These are phyloP conservation scores for Calephelis nemesis DNA, from an alignment of 1,140 invertebrate genomes.

Conservation along the genomic window DNA sequence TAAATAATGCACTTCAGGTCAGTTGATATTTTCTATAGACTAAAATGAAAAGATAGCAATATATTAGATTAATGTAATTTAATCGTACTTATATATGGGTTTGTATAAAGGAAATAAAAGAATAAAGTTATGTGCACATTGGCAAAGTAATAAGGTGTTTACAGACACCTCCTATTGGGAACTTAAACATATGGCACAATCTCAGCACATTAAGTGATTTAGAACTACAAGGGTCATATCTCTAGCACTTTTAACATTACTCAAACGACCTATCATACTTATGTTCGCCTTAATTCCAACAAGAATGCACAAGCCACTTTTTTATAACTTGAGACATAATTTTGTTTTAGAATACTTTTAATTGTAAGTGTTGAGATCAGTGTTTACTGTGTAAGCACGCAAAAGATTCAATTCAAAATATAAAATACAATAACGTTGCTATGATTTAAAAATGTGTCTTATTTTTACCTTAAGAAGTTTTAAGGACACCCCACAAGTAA, in stretches of 20 bases:
- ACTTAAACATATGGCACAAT: conserved; percentile 63
- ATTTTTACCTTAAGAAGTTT: conserved; percentile 20
- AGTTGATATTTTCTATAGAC: conserved; percentile 72
- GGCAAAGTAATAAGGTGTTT: conserved; percentile 59
- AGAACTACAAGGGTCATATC: conserved; percentile 56
- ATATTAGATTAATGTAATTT: conserved; percentile 76
- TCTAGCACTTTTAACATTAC: conserved; percentile 65
- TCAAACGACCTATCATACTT: conserved; percentile 51
- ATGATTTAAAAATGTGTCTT: conserved; percentile 71
- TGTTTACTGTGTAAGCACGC: conserved; percentile 84
- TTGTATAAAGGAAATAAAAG: conserved; percentile 72
- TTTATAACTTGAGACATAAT: conserved; percentile 66
- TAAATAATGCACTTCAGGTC: conserved; percentile 51
- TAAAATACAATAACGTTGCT: conserved; percentile 83
- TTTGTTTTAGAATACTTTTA: conserved; percentile 80
- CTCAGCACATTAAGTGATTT: conserved; percentile 70
- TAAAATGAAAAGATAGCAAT: conserved; percentile 78
- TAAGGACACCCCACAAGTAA: too few species aligned
- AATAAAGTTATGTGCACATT: conserved; percentile 66
- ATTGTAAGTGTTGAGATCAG: conserved; percentile 82
- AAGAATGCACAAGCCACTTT: conserved; percentile 66
- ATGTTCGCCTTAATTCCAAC: conserved; percentile 62
- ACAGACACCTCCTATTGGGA: conserved; percentile 63
- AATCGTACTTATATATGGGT: conserved; percentile 75
- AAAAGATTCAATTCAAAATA: conserved; percentile 79